Percentiles rank a stretch among this genome's conserved stretches.
phyloP scores from a whole-genome alignment of 2,888 invertebrate genomes.

The Caenorhabditis sp. region DNA sequence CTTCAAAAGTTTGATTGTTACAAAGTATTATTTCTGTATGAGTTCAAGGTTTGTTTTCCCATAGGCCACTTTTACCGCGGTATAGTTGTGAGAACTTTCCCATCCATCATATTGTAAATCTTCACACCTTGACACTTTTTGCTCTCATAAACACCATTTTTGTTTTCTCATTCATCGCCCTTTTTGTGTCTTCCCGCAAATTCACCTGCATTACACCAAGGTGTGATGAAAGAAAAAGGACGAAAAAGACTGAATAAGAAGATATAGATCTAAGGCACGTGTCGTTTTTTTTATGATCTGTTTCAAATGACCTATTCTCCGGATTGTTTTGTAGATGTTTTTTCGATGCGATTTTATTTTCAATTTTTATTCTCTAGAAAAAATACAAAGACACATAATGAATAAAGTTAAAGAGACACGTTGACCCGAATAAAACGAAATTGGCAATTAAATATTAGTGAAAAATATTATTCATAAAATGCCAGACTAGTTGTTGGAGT shows the following conservation, averaged over 20 bases:
- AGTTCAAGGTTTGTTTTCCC: too few species aligned
- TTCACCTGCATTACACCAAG: not conserved
- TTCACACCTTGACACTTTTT: not conserved
- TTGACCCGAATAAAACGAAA: too few species aligned
- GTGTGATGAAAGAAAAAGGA: not conserved
- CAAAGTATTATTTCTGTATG: too few species aligned
- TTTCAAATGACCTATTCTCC: not conserved
- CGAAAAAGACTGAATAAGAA: not conserved
- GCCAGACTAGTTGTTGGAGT: not conserved
- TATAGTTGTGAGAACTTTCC: too few species aligned
- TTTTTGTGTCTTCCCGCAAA: not conserved
- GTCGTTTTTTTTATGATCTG: not conserved
- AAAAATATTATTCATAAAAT: not conserved
- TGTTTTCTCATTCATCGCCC: not conserved
- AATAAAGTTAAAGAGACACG: too few species aligned
- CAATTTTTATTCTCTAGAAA: too few species aligned
- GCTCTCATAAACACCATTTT: not conserved
- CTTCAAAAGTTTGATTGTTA: too few species aligned
- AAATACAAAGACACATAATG: too few species aligned
- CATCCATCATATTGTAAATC: not conserved
- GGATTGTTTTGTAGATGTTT: not conserved
- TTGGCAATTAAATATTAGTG: not conserved
- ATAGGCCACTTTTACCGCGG: too few species aligned
- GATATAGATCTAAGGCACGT: not conserved
- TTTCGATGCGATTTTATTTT: not conserved